phyloP scores from a whole-genome alignment of 2,797 vertebrate genomes.

The Bovichtus variegatus region DNA sequence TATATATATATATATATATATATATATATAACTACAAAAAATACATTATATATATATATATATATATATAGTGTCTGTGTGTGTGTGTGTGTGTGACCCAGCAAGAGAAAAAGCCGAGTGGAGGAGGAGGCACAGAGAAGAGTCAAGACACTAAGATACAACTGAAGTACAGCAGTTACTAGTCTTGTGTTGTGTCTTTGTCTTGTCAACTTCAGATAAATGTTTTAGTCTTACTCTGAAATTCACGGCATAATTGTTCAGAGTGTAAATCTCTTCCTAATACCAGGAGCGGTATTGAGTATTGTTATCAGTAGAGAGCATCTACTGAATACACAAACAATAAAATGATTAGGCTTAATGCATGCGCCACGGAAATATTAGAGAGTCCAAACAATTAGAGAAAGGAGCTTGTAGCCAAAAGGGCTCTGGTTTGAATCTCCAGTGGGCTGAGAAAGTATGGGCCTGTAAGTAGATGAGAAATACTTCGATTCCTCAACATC shows the following conservation, averaged over 20 bases:
- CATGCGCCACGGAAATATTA: conserved; percentile 52
- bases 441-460: conserved; percentile 37
- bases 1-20: too few relatives aligned
- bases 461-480: conserved; percentile 73
- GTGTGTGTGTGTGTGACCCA: conserved; percentile 18
- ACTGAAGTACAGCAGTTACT: not conserved
- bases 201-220: conserved; percentile 41
- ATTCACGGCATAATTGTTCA: conserved; percentile 30
- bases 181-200: not conserved
- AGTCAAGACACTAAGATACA: conserved; percentile 2
- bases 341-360: conserved; percentile 68
- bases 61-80: too few relatives aligned
- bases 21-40: too few relatives aligned
- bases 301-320: conserved; percentile 49
- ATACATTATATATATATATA: too few relatives aligned
- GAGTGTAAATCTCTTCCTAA: conserved; percentile 46
- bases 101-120: conserved; percentile 16
- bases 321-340: conserved; percentile 61
- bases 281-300: conserved; percentile 28
- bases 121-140: conserved; percentile 11
- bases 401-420: conserved; percentile 62
- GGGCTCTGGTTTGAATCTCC: conserved; percentile 68
- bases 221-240: conserved; percentile 5
- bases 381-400: conserved; percentile 68
- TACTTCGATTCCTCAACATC: conserved; percentile 70